These are phyloP conservation scores for Oscheius onirici DNA, from an alignment of 2,888 invertebrate species.

Conservation along the genomic window DNA sequence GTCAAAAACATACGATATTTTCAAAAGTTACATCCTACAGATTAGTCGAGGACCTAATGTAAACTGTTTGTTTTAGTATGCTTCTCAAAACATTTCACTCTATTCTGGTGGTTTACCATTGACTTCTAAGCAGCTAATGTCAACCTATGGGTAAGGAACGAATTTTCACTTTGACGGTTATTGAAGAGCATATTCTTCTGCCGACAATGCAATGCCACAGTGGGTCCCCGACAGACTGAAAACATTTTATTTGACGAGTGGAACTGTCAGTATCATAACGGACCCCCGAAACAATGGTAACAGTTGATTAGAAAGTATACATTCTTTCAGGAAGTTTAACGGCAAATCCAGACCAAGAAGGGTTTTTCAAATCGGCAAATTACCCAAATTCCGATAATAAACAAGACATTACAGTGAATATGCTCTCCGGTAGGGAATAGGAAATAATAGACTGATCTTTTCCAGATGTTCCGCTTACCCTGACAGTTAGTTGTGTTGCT, in stretches of 20 bases:
- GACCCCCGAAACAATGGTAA: neutral
- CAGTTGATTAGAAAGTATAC: neutral
- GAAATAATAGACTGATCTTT: neutral
- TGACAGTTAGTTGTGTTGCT: neutral
- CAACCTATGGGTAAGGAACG: conserved; percentile 7
- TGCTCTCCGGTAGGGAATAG: neutral
- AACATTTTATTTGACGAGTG: neutral
- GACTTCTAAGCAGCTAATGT: neutral
- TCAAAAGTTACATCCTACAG: neutral
- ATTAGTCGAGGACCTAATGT: no score
- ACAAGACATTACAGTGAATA: neutral
- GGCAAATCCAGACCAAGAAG: neutral
- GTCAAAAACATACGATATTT: neutral
- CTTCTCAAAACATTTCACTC: neutral
- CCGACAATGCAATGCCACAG: conserved; percentile 19
- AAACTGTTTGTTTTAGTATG: neutral
- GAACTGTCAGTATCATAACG: conserved; percentile 2
- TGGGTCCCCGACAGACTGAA: conserved; percentile 10
- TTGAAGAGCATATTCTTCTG: neutral
- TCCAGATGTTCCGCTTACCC: neutral
- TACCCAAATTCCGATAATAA: neutral
- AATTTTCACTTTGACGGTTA: neutral
- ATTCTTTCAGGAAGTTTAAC: neutral
- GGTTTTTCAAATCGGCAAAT: conserved; percentile 13
- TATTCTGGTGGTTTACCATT: conserved; percentile 13